Conservation (phyloP, 1,140 invertebrate species). For the Brachionus plicatilis region DNA sequence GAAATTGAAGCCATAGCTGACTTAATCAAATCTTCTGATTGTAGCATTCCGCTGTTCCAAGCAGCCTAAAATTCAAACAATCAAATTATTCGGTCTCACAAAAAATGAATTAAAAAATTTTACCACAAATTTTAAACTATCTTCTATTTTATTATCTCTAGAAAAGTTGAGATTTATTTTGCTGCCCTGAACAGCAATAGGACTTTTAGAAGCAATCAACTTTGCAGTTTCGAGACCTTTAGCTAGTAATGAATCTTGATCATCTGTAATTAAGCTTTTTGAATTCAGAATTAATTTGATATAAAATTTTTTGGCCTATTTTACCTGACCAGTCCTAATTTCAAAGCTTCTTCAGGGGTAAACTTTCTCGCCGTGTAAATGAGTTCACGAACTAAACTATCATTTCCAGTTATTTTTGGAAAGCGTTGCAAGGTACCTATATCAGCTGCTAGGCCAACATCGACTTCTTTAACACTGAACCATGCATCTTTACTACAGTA, state of each 20-base stretch:
- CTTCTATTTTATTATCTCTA: slow-evolving; percentile 74
- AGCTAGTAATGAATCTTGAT: slow-evolving; percentile 65
- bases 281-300: neutral
- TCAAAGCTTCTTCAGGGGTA: slow-evolving; percentile 68
- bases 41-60: slow-evolving; percentile 75
- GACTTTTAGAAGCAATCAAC: slow-evolving; percentile 80
- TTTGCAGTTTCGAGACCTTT: slow-evolving; percentile 69
- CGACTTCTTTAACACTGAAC: slow-evolving; percentile 83
- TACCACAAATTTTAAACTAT: slow-evolving; percentile 80
- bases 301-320: neutral
- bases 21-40: slow-evolving; percentile 82
- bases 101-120: slow-evolving; percentile 50
- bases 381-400: slow-evolving; percentile 78
- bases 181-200: slow-evolving; percentile 82
- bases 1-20: slow-evolving; percentile 68
- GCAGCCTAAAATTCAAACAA: slow-evolving; percentile 61
- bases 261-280: slow-evolving; percentile 62
- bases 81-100: slow-evolving; percentile 34
- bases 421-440: slow-evolving; percentile 85
- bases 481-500: slow-evolving; percentile 83
- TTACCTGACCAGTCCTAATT: slow-evolving; percentile 53
- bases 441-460: slow-evolving; percentile 68
- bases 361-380: slow-evolving; percentile 79
- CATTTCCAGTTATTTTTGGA: slow-evolving; percentile 82
- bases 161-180: slow-evolving; percentile 79